Percentiles rank a stretch among this genome's conserved stretches.
Conservation (phyloP, 2,113 vertebrate genomes). For the Tiliqua scincoides region DNA sequence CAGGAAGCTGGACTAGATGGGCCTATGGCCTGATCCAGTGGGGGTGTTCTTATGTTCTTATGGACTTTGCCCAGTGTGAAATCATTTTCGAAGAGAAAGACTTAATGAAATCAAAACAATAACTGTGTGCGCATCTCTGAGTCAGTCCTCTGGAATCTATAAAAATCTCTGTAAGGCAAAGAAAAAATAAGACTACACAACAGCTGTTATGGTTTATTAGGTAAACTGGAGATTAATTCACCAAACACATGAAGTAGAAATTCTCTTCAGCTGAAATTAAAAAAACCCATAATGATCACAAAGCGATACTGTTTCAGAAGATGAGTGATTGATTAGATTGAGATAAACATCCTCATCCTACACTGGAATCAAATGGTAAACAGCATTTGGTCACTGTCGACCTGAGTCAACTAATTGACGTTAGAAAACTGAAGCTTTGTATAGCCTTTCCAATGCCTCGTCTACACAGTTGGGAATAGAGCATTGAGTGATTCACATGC, state of each 20-base stretch:
- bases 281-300: not conserved
- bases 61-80: not conserved
- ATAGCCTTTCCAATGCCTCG: not conserved
- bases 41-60: no score
- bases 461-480: not conserved
- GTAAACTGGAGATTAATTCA: not conserved
- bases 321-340: not conserved
- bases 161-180: not conserved
- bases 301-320: not conserved
- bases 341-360: not conserved
- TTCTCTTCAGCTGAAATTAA: not conserved
- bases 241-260: not conserved
- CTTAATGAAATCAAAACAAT: not conserved
- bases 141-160: no score
- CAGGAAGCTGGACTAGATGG: no score
- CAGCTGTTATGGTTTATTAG: not conserved
- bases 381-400: not conserved
- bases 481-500: not conserved
- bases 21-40: no score
- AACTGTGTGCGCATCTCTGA: not conserved
- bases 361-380: not conserved
- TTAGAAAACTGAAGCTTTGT: not conserved
- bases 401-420: not conserved
- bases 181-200: not conserved
- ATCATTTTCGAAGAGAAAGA: not conserved